Evolutionary conservation across 2,113 vertebrate genomes (phyloP).

Genomic region (Vombatus ursinus): DNA sequence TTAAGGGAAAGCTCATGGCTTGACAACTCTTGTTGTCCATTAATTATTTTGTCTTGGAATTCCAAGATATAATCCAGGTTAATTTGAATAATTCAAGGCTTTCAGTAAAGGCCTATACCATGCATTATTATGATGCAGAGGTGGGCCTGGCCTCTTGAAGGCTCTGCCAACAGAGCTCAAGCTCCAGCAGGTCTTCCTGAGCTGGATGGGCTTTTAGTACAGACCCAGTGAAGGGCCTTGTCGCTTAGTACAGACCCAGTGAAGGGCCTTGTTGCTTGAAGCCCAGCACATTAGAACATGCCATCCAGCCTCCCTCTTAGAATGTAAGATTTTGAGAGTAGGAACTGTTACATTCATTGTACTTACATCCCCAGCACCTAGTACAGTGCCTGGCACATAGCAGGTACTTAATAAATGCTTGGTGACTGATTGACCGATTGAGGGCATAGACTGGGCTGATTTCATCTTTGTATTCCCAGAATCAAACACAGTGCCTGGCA

Average conservation of each 20-base stretch:
- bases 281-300: background rate
- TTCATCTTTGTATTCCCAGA: background rate
- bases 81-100: background rate
- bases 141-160: background rate
- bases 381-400: background rate
- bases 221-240: background rate
- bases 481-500: background rate
- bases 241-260: background rate
- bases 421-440: background rate
- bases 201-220: background rate
- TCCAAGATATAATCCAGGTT: background rate
- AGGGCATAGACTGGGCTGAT: background rate
- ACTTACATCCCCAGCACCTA: background rate
- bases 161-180: background rate
- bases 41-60: background rate
- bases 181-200: background rate
- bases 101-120: background rate
- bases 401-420: background rate
- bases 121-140: background rate
- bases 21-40: conserved; percentile 5
- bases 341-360: background rate
- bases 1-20: conserved; percentile 25
- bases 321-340: background rate
- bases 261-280: background rate
- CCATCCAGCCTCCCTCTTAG: background rate